Conservation (phyloP, 2,888 invertebrate genomes). For the Mimachlamys varia region DNA sequence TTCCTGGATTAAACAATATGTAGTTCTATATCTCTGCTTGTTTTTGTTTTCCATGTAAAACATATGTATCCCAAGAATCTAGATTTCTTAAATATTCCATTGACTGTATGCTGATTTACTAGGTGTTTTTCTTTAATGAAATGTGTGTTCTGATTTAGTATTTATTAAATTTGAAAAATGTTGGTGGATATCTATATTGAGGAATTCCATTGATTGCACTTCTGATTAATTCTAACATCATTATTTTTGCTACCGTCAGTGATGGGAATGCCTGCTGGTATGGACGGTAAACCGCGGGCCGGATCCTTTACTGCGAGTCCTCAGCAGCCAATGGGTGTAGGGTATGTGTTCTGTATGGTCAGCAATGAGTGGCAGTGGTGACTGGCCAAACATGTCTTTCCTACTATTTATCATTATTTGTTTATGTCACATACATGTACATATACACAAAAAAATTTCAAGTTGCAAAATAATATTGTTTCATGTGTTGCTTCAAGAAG, state of each 20-base stretch:
- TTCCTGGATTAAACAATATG: not conserved
- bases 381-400: no score
- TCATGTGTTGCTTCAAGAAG: no score
- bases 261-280: slow-evolving; percentile 47
- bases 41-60: not conserved
- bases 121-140: not conserved
- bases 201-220: no score
- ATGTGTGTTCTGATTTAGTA: not conserved
- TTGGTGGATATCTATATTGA: no score
- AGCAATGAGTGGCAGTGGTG: no score
- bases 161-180: no score
- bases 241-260: not conserved
- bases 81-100: not conserved
- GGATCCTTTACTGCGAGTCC: slow-evolving; percentile 49
- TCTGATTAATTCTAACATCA: not conserved
- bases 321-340: not conserved
- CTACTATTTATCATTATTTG: no score
- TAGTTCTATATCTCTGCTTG: not conserved
- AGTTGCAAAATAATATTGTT: no score
- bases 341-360: not conserved
- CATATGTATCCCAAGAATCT: no score
- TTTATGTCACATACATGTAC: no score
- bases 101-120: not conserved
- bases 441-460: no score
- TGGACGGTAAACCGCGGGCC: slow-evolving; percentile 53